Conservation (phyloP, 2,888 invertebrate species). For the Pammene aurita region DNA sequence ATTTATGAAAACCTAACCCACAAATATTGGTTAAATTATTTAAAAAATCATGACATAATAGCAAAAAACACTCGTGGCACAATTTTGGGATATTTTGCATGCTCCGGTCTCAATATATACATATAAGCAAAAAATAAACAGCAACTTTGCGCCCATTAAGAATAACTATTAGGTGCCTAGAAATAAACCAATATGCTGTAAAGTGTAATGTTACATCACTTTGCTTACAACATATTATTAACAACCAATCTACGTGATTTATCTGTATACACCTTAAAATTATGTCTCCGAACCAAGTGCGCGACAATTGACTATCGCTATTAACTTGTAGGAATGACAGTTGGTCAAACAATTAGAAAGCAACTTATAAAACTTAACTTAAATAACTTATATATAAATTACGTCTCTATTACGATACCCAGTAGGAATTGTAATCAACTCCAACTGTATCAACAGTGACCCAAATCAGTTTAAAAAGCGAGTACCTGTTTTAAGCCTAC, state of each 20-base stretch:
- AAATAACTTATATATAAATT: too few relatives aligned
- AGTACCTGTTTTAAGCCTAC: background rate
- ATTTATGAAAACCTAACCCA: too few relatives aligned
- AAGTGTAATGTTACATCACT: slow-evolving; percentile 11
- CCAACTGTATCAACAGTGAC: background rate
- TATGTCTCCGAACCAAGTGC: slow-evolving; percentile 6
- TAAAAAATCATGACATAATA: too few relatives aligned
- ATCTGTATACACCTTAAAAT: slow-evolving; percentile 12
- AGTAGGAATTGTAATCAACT: background rate
- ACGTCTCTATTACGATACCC: background rate
- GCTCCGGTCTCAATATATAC: too few relatives aligned
- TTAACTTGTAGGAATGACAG: slow-evolving; percentile 1
- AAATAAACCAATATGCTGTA: slow-evolving; percentile 7
- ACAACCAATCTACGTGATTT: background rate
- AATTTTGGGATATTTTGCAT: too few relatives aligned
- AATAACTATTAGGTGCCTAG: background rate
- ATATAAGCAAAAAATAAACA: too few relatives aligned
- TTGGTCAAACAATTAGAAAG: background rate
- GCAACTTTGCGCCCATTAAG: too few relatives aligned
- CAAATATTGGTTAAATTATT: too few relatives aligned
- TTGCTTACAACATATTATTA: background rate
- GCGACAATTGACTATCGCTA: background rate
- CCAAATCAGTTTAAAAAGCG: background rate
- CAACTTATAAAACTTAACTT: too few relatives aligned
- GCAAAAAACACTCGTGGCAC: too few relatives aligned